These are phyloP conservation scores for Notothenia coriiceps DNA, from an alignment of 2,113 vertebrate genomes.

Conservation along the genomic window DNA sequence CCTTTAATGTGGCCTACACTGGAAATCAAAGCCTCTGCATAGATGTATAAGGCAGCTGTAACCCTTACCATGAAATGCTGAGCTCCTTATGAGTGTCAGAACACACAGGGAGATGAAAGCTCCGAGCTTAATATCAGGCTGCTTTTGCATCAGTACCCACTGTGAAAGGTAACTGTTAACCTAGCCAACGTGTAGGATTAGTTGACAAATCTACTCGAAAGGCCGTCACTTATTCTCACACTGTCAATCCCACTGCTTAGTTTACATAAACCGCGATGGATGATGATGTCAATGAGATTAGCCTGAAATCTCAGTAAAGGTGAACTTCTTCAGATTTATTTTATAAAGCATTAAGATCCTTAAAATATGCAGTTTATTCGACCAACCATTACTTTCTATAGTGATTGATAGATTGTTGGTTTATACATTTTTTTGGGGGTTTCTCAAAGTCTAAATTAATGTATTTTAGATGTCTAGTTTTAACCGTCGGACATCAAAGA, in stretches of 20 bases:
- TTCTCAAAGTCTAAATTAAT: no score
- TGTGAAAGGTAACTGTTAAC: conserved; percentile 26
- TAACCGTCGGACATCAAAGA: no score
- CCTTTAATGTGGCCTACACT: background rate
- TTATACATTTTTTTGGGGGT: no score
- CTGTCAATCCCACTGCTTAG: conserved; percentile 36
- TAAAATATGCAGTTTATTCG: background rate
- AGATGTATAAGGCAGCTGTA: conserved; percentile 2
- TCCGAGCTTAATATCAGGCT: conserved; percentile 24
- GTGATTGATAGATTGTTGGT: no score
- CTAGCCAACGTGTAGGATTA: conserved; percentile 21
- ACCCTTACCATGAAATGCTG: conserved; percentile 23
- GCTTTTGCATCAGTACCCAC: conserved; percentile 17
- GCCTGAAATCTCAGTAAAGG: conserved; percentile 1
- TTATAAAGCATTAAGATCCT: background rate
- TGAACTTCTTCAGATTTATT: conserved; percentile 1
- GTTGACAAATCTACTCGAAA: conserved; percentile 51
- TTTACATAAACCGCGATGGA: conserved; percentile 60
- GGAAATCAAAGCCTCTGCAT: background rate
- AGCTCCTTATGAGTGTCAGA: conserved; percentile 28
- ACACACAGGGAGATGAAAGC: conserved; percentile 29
- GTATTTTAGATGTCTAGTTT: no score
- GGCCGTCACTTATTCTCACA: conserved; percentile 21
- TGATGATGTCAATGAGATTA: background rate
- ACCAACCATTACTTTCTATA: no score